A percentile compares a stretch with the other conserved stretches of the same genome.
These are phyloP conservation scores for Oreochromis spilurus DNA, from an alignment of 2,113 vertebrate genomes.

Conservation along the genomic window DNA sequence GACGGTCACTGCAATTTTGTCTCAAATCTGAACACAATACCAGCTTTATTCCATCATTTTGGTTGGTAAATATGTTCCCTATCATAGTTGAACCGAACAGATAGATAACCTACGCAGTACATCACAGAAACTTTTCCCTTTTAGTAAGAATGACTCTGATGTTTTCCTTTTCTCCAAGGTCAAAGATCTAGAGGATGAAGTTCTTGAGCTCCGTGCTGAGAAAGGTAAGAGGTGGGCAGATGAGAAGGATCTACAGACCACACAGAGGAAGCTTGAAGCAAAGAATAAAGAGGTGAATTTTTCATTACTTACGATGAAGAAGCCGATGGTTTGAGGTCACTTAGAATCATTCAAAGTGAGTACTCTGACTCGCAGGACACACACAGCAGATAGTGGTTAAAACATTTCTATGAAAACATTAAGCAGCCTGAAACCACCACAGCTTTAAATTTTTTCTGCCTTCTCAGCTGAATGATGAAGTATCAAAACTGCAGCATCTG, in stretches of 20 bases:
- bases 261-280: not conserved
- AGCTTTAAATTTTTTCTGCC: no score
- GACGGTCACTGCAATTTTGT: not conserved
- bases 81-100: not conserved
- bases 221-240: not conserved
- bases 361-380: no score
- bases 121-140: not conserved
- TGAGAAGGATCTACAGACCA: not conserved
- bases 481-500: not conserved
- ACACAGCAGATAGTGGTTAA: no score
- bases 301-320: not conserved
- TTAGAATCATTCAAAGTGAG: no score
- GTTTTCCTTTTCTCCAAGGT: not conserved
- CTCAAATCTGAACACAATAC: not conserved
- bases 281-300: not conserved
- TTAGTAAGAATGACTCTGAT: rapidly evolving
- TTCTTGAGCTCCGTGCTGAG: not conserved
- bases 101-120: not conserved
- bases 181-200: not conserved
- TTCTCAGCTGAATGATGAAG: not conserved
- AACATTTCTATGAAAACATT: no score
- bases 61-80: not conserved
- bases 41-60: not conserved
- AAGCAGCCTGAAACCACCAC: no score
- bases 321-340: not conserved